Base-by-base conservation (phyloP, 2,797 vertebrate genomes). In the Sphenodon punctatus region DNA sequence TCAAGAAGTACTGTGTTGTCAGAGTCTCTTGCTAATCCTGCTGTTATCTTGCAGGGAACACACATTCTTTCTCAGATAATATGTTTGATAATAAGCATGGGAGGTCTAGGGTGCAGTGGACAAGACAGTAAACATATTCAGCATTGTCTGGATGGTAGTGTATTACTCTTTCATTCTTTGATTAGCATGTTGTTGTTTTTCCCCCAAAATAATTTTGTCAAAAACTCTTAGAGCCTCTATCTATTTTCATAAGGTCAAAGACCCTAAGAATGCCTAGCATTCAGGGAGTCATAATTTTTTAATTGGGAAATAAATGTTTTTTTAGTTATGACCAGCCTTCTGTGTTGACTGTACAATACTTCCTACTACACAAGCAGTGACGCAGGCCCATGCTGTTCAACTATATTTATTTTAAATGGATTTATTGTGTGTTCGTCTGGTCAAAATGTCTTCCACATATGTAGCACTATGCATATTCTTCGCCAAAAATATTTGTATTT, bases 361-460 rank as follows among this genome's bases (percentile, higher is more conserved):
- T 89, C 68, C 45, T 25, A 32, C 15, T 43, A 30, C 43, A 84
- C 4, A 60, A 49, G 13, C 46, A 3, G 81, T n/a, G n/a, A n/a
- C n/a, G n/a, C n/a, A n/a, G n/a, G 67, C 75, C 45, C 0, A 0
- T 46, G 27, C 6, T 48, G 14, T 82, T 86, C 67, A 88, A 73
- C 58, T 78, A 61, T 75, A 85, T 85, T 88, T 2, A 85, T 75
- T 89, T 90, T 30, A 88, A 90, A 90, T 70, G 10, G 69, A 86
- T 89, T 93, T 92, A 87, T 82, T 71, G 19, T 61, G 66, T 48
- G 38, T 83, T 90, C 80, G 83, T 65, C 38, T 82, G 80, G 75
- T 82, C 67, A 76, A 66, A 92, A 73, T 85, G 67, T 23, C 61
- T 89, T 65, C 43, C 27, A 75, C 82, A 80, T 83, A 90, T 88